Percentiles rank a stretch among this genome's conserved stretches.
Evolutionary conservation across 2,888 invertebrate species (phyloP).

Genomic region (Drosophila testacea): DNA sequence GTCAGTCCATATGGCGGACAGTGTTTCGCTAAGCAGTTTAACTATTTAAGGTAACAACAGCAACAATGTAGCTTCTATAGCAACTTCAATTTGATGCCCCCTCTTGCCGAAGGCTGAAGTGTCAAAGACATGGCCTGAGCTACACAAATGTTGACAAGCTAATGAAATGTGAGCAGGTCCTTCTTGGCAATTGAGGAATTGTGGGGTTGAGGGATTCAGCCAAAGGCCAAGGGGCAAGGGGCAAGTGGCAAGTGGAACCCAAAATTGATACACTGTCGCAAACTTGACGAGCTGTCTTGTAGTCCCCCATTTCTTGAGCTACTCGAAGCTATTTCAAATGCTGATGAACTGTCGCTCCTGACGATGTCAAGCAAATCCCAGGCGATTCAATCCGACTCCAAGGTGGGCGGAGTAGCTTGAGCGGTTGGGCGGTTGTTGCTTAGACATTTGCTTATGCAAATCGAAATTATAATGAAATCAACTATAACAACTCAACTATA

Average conservation of each 20-base stretch:
- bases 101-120: conserved; percentile 72
- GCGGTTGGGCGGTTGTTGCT: conserved; percentile 54
- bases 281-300: conserved; percentile 36
- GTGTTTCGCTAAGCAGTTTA: conserved; percentile 75
- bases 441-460: conserved; percentile 80
- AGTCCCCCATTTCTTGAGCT: conserved; percentile 5
- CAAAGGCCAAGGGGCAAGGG: not conserved
- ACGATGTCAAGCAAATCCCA: conserved; percentile 63
- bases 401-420: not conserved
- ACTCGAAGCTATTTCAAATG: conserved; percentile 6
- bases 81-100: conserved; percentile 60
- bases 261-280: conserved; percentile 74
- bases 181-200: conserved; percentile 39
- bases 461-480: conserved; percentile 81
- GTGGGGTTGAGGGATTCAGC: conserved; percentile 1
- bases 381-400: conserved; percentile 43
- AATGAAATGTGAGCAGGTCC: conserved; percentile 77
- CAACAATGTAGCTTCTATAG: conserved; percentile 66
- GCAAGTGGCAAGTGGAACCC: conserved; percentile 30
- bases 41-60: conserved; percentile 73
- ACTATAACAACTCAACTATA: conserved; percentile 56
- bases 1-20: conserved; percentile 27
- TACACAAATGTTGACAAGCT: conserved; percentile 80
- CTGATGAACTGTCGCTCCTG: conserved; percentile 61
- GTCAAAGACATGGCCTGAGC: conserved; percentile 75